Evolutionary conservation across 2,797 vertebrate genomes (phyloP).

Genomic region (Gastrophryne carolinensis): DNA sequence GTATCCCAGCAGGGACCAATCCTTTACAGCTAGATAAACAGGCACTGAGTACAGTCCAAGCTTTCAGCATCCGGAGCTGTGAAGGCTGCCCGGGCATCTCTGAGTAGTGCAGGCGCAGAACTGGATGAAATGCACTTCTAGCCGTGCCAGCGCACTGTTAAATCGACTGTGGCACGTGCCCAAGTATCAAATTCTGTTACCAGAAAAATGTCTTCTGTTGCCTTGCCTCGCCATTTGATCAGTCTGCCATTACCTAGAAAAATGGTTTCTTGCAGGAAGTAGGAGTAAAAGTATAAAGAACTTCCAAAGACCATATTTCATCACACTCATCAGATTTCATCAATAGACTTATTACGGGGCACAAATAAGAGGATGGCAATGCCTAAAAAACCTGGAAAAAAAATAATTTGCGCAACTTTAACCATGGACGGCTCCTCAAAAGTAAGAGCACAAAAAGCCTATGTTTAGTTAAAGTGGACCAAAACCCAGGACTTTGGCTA

Average conservation of each 20-base stretch:
- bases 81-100: constrained; percentile 2
- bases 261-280: not conserved
- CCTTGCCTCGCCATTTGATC: not conserved
- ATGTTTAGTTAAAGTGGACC: too few species aligned
- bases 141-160: constrained; percentile 26
- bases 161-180: constrained; percentile 17
- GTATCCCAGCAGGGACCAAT: constrained; percentile 29
- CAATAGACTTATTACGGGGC: too few species aligned
- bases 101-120: constrained; percentile 19
- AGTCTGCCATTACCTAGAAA: not conserved
- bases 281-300: not conserved
- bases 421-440: too few species aligned
- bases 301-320: not conserved
- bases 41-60: constrained; percentile 8
- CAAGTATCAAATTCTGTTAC: constrained; percentile 36
- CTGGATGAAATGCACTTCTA: constrained; percentile 8
- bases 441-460: too few species aligned
- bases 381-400: too few species aligned
- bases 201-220: constrained; percentile 34
- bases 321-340: not conserved
- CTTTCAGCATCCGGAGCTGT: constrained; percentile 9
- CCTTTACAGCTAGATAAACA: constrained; percentile 60
- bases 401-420: too few species aligned
- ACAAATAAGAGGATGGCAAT: too few species aligned
- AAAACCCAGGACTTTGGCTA: too few species aligned